Conservation (phyloP, 92 coral and sea anemone genomes). For the Zoanthus solanderi region DNA sequence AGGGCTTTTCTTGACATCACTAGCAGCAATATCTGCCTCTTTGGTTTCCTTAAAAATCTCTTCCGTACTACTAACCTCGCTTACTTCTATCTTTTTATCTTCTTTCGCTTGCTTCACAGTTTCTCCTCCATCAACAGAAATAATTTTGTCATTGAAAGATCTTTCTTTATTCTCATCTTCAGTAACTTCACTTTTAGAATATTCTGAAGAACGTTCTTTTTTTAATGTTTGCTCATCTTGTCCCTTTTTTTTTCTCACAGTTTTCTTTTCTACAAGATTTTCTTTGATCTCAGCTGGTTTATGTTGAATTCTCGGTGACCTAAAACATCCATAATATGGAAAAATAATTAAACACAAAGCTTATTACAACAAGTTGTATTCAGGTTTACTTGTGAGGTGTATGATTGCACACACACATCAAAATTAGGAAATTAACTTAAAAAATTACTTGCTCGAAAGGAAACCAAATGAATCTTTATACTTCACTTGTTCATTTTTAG, state of each 20-base stretch:
- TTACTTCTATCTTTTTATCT: background rate
- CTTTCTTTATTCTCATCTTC: background rate
- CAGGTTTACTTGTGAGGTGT: no score
- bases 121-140: background rate
- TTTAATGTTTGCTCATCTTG: slow-evolving; percentile 19
- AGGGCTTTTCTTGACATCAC: background rate
- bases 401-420: no score
- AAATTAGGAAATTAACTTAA: no score
- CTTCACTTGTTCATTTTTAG: no score
- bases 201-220: no score
- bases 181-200: background rate
- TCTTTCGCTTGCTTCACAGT: slow-evolving; percentile 7
- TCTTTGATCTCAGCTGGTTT: slow-evolving; percentile 42
- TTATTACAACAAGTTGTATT: no score
- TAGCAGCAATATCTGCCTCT: background rate
- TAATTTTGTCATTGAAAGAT: background rate
- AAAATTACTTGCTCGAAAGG: no score
- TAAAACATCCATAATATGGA: background rate
- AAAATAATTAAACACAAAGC: no score
- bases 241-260: slow-evolving; percentile 47
- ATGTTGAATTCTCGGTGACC: slow-evolving; percentile 85
- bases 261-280: slow-evolving; percentile 36
- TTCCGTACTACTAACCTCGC: background rate
- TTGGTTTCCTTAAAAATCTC: background rate
- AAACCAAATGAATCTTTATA: no score